Percentiles rank a stretch among this genome's conserved stretches.
phyloP scores from a whole-genome alignment of 2,113 vertebrate genomes.

The Hypanus sabinus region DNA sequence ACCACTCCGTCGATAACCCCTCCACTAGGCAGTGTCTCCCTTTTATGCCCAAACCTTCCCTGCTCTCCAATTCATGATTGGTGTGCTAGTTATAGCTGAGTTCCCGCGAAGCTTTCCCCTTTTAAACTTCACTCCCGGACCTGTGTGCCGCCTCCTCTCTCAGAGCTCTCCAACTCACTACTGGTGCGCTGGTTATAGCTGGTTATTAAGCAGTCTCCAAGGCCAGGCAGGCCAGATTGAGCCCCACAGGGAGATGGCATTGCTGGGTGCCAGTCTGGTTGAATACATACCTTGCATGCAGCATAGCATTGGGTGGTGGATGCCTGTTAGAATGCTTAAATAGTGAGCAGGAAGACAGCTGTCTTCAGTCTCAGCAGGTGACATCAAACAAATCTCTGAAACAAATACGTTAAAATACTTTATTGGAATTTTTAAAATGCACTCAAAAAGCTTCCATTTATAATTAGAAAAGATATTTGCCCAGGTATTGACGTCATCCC shows the following conservation, averaged over 20 bases:
- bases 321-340: too few relatives aligned
- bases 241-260: neutral
- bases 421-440: neutral
- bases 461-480: slow-evolving; percentile 4
- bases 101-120: too few relatives aligned
- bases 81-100: too few relatives aligned
- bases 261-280: neutral
- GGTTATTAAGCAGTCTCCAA: neutral
- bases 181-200: too few relatives aligned
- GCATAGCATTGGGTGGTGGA: neutral
- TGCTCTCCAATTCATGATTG: too few relatives aligned
- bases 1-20: too few relatives aligned
- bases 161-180: too few relatives aligned
- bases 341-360: neutral
- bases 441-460: neutral
- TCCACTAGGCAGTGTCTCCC: too few relatives aligned
- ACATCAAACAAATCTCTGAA: neutral
- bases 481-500: neutral
- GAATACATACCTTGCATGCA: neutral
- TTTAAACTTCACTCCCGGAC: too few relatives aligned
- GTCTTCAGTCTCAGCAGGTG: neutral
- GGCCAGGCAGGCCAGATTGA: neutral
- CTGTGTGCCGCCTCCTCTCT: too few relatives aligned
- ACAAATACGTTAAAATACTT: neutral
- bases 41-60: too few relatives aligned